Evolutionary conservation across 2,113 vertebrate species (phyloP).

Genomic region (Mobula birostris): DNA sequence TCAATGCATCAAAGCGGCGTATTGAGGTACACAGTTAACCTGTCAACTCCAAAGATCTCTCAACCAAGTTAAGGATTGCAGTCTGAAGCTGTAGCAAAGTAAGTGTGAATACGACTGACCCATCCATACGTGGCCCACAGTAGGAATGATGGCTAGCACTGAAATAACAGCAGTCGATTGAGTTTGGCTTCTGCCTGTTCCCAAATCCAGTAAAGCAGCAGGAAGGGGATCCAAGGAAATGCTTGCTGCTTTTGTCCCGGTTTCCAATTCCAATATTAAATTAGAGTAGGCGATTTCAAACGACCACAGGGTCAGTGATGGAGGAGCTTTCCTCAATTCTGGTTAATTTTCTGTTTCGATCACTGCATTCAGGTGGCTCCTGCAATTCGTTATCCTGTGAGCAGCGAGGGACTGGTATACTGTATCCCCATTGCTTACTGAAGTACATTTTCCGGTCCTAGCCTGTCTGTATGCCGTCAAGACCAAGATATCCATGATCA

Average conservation of each 20-base stretch:
- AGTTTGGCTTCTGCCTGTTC: not conserved
- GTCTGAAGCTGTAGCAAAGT: not conserved
- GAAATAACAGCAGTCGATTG: not conserved
- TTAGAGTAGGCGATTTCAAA: not conserved
- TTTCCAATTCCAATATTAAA: not conserved
- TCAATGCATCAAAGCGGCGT: too few relatives aligned
- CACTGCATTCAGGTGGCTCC: not conserved
- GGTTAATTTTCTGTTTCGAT: not conserved
- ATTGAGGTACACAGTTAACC: not conserved
- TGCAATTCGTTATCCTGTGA: not conserved
- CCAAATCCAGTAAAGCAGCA: not conserved
- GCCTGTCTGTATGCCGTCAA: not conserved
- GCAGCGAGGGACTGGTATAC: too few relatives aligned
- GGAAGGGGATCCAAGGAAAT: not conserved
- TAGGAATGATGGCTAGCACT: not conserved
- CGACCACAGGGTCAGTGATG: not conserved
- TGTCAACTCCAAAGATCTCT: not conserved
- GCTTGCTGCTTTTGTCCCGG: not conserved
- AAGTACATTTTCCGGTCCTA: not conserved
- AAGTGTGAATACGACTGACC: not conserved
- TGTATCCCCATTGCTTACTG: not conserved
- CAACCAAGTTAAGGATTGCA: not conserved
- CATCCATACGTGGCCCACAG: not conserved
- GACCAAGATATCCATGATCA: not conserved
- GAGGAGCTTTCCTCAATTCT: not conserved